These are phyloP conservation scores for Cynodonichthys magdalenae DNA, from an alignment of 2,797 vertebrate genomes.

Conservation along the genomic window DNA sequence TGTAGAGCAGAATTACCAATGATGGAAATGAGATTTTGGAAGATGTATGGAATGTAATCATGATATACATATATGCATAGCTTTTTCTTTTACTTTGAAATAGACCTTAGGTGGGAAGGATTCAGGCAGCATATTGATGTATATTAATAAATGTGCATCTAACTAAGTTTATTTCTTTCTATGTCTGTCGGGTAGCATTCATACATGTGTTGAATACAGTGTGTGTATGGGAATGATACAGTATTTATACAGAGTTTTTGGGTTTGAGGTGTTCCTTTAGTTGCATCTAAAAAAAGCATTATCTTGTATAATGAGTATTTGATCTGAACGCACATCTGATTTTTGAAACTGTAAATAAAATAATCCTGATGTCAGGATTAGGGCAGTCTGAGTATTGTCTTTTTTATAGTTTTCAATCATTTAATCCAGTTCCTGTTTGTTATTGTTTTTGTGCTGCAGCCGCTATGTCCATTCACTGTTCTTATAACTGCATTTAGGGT, in stretches of 20 bases:
- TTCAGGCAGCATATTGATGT: slow-evolving; percentile 44
- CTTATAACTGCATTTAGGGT: too few relatives aligned
- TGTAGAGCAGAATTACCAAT: slow-evolving; percentile 76
- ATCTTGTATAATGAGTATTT: not conserved
- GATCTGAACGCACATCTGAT: not conserved
- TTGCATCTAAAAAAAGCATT: not conserved
- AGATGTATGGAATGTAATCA: slow-evolving; percentile 84
- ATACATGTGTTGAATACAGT: not conserved
- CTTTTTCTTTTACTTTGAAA: slow-evolving; percentile 66
- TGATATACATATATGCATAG: slow-evolving; percentile 83
- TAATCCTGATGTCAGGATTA: too few relatives aligned
- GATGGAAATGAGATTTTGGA: slow-evolving; percentile 83
- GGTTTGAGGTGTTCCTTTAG: slow-evolving; percentile 1
- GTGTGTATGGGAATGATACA: too few relatives aligned
- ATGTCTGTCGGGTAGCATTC: not conserved
- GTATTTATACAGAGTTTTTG: slow-evolving; percentile 5
- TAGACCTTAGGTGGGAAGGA: slow-evolving; percentile 55
- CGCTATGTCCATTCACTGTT: too few relatives aligned
- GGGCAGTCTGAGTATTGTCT: too few relatives aligned
- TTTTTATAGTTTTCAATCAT: too few relatives aligned
- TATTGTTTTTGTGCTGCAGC: too few relatives aligned
- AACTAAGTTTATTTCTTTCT: slow-evolving; percentile 32
- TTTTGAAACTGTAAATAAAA: too few relatives aligned
- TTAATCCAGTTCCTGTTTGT: too few relatives aligned
- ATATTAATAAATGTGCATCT: slow-evolving; percentile 19